Conservation (phyloP, 2,113 vertebrate species). For the Lophius piscatorius region DNA sequence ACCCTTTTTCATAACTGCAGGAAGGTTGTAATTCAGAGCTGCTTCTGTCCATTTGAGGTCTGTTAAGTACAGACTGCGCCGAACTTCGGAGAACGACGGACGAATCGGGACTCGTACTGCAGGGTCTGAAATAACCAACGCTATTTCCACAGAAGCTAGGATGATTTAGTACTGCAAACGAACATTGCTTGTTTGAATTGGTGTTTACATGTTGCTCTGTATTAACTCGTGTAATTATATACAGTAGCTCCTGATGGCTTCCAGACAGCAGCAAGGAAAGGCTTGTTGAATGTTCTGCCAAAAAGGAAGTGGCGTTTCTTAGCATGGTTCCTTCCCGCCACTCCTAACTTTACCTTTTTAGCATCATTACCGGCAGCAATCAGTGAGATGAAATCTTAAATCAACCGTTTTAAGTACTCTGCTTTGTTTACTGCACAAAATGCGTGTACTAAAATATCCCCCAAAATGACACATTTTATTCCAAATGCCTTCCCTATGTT, state of each 20-base stretch:
- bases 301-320: neutral
- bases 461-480: slow-evolving; percentile 23
- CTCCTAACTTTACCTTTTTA: neutral
- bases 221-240: slow-evolving; percentile 16
- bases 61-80: slow-evolving; percentile 63
- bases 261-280: slow-evolving; percentile 7
- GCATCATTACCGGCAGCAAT: neutral
- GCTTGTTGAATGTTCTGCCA: slow-evolving; percentile 35
- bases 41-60: slow-evolving; percentile 63
- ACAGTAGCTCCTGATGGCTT: slow-evolving; percentile 6
- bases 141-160: slow-evolving; percentile 6
- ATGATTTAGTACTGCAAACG: slow-evolving; percentile 18
- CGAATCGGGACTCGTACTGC: slow-evolving; percentile 24
- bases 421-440: slow-evolving; percentile 14
- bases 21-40: slow-evolving; percentile 69
- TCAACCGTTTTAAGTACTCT: slow-evolving; percentile 15
- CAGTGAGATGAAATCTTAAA: slow-evolving; percentile 34
- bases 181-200: slow-evolving; percentile 3
- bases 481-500: slow-evolving; percentile 12
- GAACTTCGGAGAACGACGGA: slow-evolving; percentile 20
- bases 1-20: slow-evolving; percentile 61
- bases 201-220: slow-evolving; percentile 7
- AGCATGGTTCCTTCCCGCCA: neutral
- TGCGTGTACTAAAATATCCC: slow-evolving; percentile 3
- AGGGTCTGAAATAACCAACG: slow-evolving; percentile 38